Base-by-base conservation (phyloP, 2,113 vertebrate species). In the Poecile atricapillus region DNA sequence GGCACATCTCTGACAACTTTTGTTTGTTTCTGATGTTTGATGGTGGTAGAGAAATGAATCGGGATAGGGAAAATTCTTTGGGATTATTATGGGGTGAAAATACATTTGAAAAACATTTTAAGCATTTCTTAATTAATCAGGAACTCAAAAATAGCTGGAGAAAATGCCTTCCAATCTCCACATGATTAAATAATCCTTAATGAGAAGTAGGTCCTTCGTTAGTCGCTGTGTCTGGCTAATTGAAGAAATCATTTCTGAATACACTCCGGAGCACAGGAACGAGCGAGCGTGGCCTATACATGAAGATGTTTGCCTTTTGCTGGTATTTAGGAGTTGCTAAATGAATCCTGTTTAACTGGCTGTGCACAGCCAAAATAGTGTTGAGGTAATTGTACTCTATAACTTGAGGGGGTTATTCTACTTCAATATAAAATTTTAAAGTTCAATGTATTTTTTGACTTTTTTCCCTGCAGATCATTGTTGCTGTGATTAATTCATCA, bases 321-420 rank as follows among this genome's bases (percentile, higher is more conserved):
- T 97, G 97, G 96, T 98, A 97, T 97, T 97, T 97, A 96, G 85
- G 97, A 95, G 95, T 96, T 96, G 94, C 94, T 97, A 97, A 97
- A 97, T 97, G 96, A 97, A 97, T 97, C 93, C 96, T 96, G 90
- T 96, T 96, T 97, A 97, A 96, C 95, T 97, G 95, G 94, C 93
- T 96, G 74, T 86, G 85, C 83, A 89, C 91, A 87, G 89, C 88
- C 96, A 95, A 87, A 97, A 87, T 92, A 97, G 82, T 95, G 65
- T 93, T 96, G 60, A 30, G 85, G 90, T 96, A 95, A 97, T 95
- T 95, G 91, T 94, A 76, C 90, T 96, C 60, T 87, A 16, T 94
- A 79, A 97, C 94, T 97, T 90, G 69, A 97, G 94, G 93, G 77
- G 56, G 82, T 96, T 96, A 76, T 97, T 97, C 95, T 96, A 89